phyloP scores from a whole-genome alignment of 2,888 invertebrate species.

The Leptura quadrifasciata region DNA sequence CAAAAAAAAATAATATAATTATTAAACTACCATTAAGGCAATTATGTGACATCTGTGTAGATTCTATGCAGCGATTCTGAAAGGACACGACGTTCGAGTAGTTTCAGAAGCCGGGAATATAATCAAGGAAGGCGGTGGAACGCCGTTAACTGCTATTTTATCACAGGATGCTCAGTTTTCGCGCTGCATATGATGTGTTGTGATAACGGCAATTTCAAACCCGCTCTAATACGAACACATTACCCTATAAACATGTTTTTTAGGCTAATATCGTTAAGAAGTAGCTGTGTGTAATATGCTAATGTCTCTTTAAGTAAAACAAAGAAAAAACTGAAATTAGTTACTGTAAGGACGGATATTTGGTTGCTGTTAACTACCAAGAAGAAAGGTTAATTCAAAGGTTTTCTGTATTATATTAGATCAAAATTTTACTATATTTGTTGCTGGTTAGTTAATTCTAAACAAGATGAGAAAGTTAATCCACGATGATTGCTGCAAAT shows the following conservation, averaged over 20 bases:
- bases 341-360: too few species aligned
- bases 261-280: too few species aligned
- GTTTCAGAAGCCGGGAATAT: background rate
- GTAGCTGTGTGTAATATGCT: background rate
- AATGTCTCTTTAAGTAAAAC: background rate
- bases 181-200: conserved; percentile 12
- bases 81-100: conserved; percentile 6
- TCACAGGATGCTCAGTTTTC: conserved; percentile 16
- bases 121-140: conserved; percentile 17
- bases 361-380: too few species aligned
- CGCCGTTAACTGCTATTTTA: conserved; percentile 20
- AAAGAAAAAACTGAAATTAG: too few species aligned
- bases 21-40: conserved; percentile 2
- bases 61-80: conserved; percentile 3
- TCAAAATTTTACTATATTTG: too few species aligned
- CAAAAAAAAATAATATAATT: background rate
- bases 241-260: conserved; percentile 6
- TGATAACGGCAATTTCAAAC: conserved; percentile 11
- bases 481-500: too few species aligned
- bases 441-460: too few species aligned
- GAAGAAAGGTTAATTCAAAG: too few species aligned
- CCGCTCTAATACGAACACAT: conserved; percentile 3
- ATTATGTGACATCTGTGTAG: conserved; percentile 2
- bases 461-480: too few species aligned
- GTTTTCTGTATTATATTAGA: too few species aligned